Conservation (phyloP, 2,113 vertebrate species). For the Noctilio leporinus region DNA sequence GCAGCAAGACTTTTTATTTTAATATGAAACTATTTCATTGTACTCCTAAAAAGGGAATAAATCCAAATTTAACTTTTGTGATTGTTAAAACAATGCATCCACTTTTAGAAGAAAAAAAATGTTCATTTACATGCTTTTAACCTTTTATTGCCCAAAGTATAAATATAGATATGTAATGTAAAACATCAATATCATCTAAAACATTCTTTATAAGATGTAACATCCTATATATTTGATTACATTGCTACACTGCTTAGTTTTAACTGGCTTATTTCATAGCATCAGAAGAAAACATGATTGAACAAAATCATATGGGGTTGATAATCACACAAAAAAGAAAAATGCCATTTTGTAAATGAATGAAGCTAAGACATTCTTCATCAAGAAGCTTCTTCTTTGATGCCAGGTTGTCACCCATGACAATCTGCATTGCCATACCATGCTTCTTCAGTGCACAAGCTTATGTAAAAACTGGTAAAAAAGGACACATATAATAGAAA, state of each 20-base stretch:
- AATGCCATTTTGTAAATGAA: constrained; percentile 46
- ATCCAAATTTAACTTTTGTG: not conserved
- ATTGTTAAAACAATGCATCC: not conserved
- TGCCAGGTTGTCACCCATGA: not conserved
- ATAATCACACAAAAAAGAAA: not conserved
- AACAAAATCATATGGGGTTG: not conserved
- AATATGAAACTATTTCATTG: not conserved
- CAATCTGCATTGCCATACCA: not conserved
- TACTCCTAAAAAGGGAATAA: not conserved
- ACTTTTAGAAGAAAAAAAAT: not conserved
- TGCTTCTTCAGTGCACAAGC: not conserved
- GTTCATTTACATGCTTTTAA: not conserved
- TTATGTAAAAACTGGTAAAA: not conserved
- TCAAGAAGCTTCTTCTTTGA: not conserved
- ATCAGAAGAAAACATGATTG: constrained; percentile 33
- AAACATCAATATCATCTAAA: not conserved
- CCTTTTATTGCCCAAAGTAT: not conserved
- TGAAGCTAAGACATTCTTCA: not conserved
- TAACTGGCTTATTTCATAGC: constrained; percentile 13
- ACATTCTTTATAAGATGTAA: not conserved
- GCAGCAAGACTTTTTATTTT: not conserved
- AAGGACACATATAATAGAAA: not conserved
- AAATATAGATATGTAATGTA: not conserved
- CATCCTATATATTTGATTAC: not conserved
- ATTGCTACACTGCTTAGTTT: constrained; percentile 28